phyloP scores from a whole-genome alignment of 2,888 invertebrate species.

The Dyspetes luteomarginatus region DNA sequence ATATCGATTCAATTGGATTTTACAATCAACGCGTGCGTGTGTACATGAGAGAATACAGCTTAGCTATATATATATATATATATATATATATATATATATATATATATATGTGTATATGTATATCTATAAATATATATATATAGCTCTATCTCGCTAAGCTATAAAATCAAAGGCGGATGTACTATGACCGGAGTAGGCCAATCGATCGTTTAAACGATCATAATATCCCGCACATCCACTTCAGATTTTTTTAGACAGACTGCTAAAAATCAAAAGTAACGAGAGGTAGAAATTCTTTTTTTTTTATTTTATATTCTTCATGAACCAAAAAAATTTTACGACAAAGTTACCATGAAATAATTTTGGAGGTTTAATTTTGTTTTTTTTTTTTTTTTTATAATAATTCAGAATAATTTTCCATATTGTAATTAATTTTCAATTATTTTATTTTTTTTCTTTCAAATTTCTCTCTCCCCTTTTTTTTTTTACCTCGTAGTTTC shows the following conservation, averaged over 20 bases:
- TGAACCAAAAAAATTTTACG: no score
- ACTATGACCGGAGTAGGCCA: constrained; percentile 15
- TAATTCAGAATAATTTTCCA: no score
- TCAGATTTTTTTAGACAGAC: no score
- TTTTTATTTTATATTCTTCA: no score
- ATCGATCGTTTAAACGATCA: background rate
- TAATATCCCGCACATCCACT: background rate
- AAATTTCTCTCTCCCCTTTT: background rate
- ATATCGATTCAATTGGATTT: constrained; percentile 33
- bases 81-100: no score
- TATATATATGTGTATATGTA: no score
- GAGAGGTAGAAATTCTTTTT: no score
- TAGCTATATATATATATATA: background rate
- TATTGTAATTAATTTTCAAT: constrained; percentile 1
- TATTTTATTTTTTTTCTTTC: background rate
- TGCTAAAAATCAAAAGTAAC: no score
- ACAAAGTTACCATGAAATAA: no score
- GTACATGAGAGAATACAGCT: background rate
- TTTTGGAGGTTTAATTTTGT: no score
- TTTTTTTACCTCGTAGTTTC: background rate
- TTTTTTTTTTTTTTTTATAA: no score
- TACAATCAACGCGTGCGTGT: constrained; percentile 1
- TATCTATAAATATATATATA: no score
- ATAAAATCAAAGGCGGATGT: background rate
- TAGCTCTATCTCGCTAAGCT: background rate